Conservation (phyloP, 2,888 invertebrate species). For the Drosophila pseudotalamancana region DNA sequence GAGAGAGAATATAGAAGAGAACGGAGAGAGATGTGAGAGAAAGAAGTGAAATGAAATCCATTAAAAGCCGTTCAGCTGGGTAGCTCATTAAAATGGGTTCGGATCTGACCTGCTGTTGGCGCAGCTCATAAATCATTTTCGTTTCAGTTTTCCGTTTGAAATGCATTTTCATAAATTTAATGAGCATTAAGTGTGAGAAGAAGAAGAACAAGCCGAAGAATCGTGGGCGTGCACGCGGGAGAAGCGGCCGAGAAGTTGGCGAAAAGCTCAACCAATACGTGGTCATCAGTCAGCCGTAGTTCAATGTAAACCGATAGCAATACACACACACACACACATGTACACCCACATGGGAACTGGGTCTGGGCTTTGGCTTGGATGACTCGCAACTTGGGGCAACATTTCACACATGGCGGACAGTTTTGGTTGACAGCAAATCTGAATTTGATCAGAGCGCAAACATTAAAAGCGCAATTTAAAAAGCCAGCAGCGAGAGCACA, state of each 20-base stretch:
- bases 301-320: constrained; percentile 69
- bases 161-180: constrained; percentile 69
- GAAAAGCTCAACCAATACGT: constrained; percentile 50
- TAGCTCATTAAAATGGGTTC: constrained; percentile 56
- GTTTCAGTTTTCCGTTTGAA: constrained; percentile 40
- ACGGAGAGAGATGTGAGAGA: not conserved
- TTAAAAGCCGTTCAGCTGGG: constrained; percentile 55
- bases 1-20: not conserved
- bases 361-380: constrained; percentile 18
- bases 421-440: constrained; percentile 73
- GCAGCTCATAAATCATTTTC: constrained; percentile 64
- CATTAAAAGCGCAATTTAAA: constrained; percentile 71
- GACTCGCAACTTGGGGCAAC: constrained; percentile 45
- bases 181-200: constrained; percentile 59
- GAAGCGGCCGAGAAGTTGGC: constrained; percentile 19
- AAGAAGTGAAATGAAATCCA: constrained; percentile 25
- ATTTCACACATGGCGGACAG: constrained; percentile 52
- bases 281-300: constrained; percentile 71
- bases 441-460: constrained; percentile 70
- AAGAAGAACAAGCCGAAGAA: not conserved
- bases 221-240: not conserved
- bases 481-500: constrained; percentile 22
- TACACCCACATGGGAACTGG: constrained; percentile 6
- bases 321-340: constrained; percentile 21
- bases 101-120: constrained; percentile 8